Conservation (phyloP, 2,797 vertebrate genomes). For the Hypotaenidia philippensis region DNA sequence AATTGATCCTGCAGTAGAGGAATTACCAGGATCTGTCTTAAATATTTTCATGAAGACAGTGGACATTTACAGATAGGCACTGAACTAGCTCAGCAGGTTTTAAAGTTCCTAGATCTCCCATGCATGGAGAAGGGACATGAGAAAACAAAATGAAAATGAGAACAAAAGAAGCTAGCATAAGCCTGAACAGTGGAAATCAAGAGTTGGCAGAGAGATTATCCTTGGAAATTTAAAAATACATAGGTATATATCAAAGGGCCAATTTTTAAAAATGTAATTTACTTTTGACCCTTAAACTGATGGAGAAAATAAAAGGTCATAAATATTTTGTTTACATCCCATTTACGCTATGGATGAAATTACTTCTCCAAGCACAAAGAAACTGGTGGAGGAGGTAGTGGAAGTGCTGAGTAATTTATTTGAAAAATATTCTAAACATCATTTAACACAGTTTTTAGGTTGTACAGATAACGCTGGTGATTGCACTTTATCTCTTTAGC, state of each 20-base stretch:
- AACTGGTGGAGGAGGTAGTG: neutral
- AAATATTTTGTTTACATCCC: neutral
- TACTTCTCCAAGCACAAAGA: neutral
- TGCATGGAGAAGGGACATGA: fast-evolving
- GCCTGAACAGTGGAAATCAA: neutral
- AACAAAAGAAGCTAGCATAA: neutral
- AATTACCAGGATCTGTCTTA: neutral
- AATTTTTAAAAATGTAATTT: neutral
- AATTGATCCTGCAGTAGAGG: neutral
- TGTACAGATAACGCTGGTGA: neutral
- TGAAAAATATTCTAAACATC: neutral
- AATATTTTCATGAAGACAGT: neutral
- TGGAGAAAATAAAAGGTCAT: neutral
- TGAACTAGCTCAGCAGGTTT: neutral
- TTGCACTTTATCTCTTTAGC: constrained; percentile 39
- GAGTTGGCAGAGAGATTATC: neutral
- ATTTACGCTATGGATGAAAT: neutral
- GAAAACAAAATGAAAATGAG: neutral
- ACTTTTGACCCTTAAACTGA: neutral
- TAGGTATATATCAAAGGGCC: neutral
- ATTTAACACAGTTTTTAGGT: neutral
- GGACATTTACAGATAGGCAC: neutral
- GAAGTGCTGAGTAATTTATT: neutral
- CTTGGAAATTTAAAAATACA: neutral
- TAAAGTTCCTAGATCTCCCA: neutral